These are phyloP conservation scores for Oscheius myriophilus DNA, from an alignment of 2,888 invertebrate genomes.

Conservation along the genomic window DNA sequence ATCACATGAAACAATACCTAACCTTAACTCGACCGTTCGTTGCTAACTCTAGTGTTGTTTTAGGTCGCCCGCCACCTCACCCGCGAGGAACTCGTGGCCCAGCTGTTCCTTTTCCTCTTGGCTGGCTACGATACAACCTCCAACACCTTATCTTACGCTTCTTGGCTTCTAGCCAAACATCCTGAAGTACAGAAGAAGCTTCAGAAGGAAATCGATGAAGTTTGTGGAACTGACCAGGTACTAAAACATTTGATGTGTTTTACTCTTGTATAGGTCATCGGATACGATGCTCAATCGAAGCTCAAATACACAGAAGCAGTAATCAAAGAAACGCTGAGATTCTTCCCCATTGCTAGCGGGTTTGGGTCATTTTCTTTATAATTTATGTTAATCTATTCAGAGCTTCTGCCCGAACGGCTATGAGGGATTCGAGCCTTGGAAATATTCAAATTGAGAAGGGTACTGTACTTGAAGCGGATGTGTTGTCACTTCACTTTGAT, in stretches of 20 bases:
- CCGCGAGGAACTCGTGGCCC: slow-evolving; percentile 69
- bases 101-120: slow-evolving; percentile 73
- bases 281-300: slow-evolving; percentile 36
- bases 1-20: not conserved
- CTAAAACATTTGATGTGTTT: not conserved
- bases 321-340: slow-evolving; percentile 47
- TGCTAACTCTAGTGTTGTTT: no score
- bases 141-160: slow-evolving; percentile 72
- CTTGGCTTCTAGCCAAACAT: slow-evolving; percentile 73
- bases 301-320: slow-evolving; percentile 51
- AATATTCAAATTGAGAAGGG: slow-evolving; percentile 46
- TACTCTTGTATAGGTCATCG: slow-evolving; percentile 31
- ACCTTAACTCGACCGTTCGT: not conserved
- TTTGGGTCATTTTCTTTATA: slow-evolving; percentile 25
- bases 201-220: slow-evolving; percentile 39
- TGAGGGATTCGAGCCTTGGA: slow-evolving; percentile 44
- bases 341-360: slow-evolving; percentile 45
- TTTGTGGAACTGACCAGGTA: slow-evolving; percentile 20
- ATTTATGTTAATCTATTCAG: slow-evolving; percentile 15
- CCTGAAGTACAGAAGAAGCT: slow-evolving; percentile 54
- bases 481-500: slow-evolving; percentile 45
- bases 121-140: slow-evolving; percentile 76
- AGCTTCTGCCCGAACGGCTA: slow-evolving; percentile 40
- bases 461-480: slow-evolving; percentile 46
- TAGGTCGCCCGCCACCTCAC: slow-evolving; percentile 32